Evolutionary conservation across 1,140 invertebrate genomes (phyloP), one percentile per base, ranked within the genome.

Genomic region (Drosophila serrata): DNA sequence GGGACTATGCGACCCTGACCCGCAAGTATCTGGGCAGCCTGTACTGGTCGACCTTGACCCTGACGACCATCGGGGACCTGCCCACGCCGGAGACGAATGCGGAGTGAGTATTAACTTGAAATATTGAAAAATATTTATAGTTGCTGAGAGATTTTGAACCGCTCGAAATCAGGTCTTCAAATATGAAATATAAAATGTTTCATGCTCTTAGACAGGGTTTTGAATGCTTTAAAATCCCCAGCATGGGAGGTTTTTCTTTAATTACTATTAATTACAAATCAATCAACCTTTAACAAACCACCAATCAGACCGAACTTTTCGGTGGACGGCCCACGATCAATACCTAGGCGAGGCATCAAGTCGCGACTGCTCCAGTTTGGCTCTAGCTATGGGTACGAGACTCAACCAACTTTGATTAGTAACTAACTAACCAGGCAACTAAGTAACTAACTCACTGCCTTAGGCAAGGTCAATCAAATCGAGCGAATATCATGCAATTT

Each of bases 41-140:
- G 5, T 99, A 99, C 93, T 99, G 98, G 98, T 98, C 98, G 5
- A 99, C 98, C 3, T 93, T 99, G 27, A 99, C 98, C 0, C 94
- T 99, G n/a, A 99, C 98, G 9, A 99, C 98, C 12, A 99, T 99
- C 68, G 97, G 97, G 6, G 98, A 99, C 91, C 94, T 99, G 45
- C 98, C 98, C 5, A 98, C 97, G 5, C 98, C 98, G 1, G 97
- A 98, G 90, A 98, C 97, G 64, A 98, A 98, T 93, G 96, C 96
- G 91, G 97, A 99, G 98, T 99, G 94, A 99, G 98, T 67, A 31
- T 39, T 15, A 7, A 22, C 12, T 7, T 33, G 1, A 9, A n/a
- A 48, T 1, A 24, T 9, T n/a, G n/a, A n/a, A 7, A 1, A 48
- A 11, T n/a, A 48, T 11, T 11, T 24, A 15, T 24, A 15, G 1